These are phyloP conservation scores for Drosophila paramelanica DNA, from an alignment of 2,888 invertebrate species.

Conservation along the genomic window DNA sequence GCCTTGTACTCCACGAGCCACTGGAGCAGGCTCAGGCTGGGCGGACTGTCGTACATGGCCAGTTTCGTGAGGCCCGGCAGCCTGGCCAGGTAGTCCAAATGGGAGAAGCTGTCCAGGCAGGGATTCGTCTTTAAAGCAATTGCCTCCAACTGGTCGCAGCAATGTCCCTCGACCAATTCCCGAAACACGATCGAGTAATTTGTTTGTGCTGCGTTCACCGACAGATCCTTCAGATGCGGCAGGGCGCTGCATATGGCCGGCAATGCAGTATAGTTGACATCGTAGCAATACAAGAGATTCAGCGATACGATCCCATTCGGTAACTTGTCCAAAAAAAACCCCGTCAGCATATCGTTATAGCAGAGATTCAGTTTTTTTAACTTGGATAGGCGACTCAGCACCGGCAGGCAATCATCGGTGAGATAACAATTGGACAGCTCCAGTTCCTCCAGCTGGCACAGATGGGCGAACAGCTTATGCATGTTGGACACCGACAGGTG, in stretches of 20 bases:
- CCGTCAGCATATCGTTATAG: conserved; percentile 8
- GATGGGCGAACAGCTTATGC: background rate
- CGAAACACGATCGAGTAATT: background rate
- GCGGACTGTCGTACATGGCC: background rate
- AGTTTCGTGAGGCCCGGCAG: conserved; percentile 2
- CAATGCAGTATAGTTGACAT: background rate
- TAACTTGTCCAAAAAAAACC: conserved; percentile 2
- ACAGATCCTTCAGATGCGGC: conserved; percentile 4
- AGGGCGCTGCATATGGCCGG: conserved; percentile 1
- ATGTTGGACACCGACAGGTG: conserved; percentile 6
- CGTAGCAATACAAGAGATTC: conserved; percentile 2
- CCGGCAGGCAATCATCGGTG: background rate
- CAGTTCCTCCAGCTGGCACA: conserved; percentile 5
- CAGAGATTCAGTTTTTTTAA: conserved; percentile 1
- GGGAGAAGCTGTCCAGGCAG: background rate
- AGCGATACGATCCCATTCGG: background rate
- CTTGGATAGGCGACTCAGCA: background rate
- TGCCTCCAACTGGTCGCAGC: conserved; percentile 1
- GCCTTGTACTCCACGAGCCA: background rate
- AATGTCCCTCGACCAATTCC: background rate
- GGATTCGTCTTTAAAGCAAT: background rate
- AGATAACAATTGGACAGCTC: conserved; percentile 7
- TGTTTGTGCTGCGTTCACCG: background rate
- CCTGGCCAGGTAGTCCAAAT: conserved; percentile 7
- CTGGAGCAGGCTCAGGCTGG: conserved; percentile 1